A percentile compares a stretch with the other conserved stretches of the same genome.
Evolutionary conservation across 2,113 vertebrate genomes (phyloP).

Genomic region (Hemiscyllium ocellatum): DNA sequence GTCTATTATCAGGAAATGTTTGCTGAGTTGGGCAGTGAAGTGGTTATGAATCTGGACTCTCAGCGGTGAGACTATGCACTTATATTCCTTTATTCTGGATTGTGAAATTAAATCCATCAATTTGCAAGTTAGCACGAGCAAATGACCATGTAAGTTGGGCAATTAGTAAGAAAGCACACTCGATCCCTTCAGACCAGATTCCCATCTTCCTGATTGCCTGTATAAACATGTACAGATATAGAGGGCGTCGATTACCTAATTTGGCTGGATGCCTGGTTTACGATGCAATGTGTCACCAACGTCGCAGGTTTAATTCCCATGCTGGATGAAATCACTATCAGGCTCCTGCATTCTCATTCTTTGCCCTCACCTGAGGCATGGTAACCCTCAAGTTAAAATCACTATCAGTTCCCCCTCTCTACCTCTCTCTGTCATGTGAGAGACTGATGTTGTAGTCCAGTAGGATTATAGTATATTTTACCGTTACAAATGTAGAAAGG

Average conservation of each 20-base stretch:
- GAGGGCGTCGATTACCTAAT: no score
- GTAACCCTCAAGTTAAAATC: no score
- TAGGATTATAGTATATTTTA: no score
- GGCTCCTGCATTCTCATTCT: no score
- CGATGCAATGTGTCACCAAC: no score
- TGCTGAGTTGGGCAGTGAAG: not conserved
- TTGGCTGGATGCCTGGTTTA: no score
- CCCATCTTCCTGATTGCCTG: not conserved
- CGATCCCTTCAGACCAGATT: not conserved
- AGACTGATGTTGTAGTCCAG: no score
- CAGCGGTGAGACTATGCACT: not conserved
- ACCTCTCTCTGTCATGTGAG: no score
- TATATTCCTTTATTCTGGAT: not conserved
- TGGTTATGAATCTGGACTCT: not conserved
- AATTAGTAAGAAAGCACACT: not conserved
- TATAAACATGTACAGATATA: not conserved
- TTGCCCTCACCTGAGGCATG: no score
- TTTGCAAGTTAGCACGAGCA: not conserved
- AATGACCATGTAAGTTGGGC: not conserved
- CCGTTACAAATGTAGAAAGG: not conserved
- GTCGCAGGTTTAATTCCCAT: no score
- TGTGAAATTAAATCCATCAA: not conserved
- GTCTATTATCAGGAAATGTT: not conserved
- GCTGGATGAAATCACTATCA: no score
- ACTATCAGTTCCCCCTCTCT: no score